Conservation (phyloP, 2,113 vertebrate genomes). For the Brachyistius frenatus region DNA sequence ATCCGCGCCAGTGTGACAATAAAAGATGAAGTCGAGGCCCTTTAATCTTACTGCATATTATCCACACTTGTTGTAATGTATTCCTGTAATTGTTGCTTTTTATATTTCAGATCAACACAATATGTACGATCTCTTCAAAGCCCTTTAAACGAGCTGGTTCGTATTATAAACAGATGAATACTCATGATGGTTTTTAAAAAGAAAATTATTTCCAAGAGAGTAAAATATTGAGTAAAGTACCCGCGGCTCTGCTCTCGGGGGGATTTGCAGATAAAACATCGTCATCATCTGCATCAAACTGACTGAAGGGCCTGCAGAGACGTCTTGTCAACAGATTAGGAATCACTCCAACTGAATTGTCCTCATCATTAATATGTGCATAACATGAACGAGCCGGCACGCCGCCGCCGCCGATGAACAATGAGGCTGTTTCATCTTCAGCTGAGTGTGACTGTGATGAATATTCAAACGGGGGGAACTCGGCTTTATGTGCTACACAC, state of each 20-base stretch:
- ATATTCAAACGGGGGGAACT: constrained; percentile 67
- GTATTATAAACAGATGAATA: too few species aligned
- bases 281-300: constrained; percentile 54
- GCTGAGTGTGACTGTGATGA: constrained; percentile 70
- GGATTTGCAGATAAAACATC: constrained; percentile 60
- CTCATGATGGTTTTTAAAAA: too few species aligned
- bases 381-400: constrained; percentile 58
- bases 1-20: too few species aligned
- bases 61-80: too few species aligned
- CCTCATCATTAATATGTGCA: constrained; percentile 75
- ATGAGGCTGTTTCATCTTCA: constrained; percentile 68
- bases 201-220: too few species aligned
- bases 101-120: too few species aligned
- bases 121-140: too few species aligned
- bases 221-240: neutral
- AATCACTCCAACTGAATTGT: constrained; percentile 69
- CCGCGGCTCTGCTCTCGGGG: constrained; percentile 32
- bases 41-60: too few species aligned
- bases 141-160: too few species aligned
- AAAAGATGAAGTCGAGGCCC: too few species aligned
- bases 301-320: constrained; percentile 65
- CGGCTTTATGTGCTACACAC: constrained; percentile 63
- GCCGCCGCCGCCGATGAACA: constrained; percentile 68
- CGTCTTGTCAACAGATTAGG: constrained; percentile 75
- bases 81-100: too few species aligned